Percentiles rank a stretch among this genome's conserved stretches.
Evolutionary conservation across 2,113 vertebrate species (phyloP).

Genomic region (Falco punctatus): DNA sequence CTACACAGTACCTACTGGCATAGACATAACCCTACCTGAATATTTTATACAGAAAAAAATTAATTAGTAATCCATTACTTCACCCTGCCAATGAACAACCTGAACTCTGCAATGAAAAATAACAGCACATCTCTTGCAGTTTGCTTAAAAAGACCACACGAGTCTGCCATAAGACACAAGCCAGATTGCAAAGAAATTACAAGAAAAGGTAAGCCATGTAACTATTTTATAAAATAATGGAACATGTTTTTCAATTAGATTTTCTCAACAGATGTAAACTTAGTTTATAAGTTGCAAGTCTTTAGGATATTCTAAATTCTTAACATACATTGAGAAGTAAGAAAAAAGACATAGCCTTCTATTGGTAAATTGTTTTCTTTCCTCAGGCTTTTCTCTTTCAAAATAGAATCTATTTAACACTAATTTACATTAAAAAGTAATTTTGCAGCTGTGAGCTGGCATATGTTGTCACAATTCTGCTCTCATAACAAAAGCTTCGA

Average conservation of each 20-base stretch:
- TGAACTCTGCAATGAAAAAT: background rate
- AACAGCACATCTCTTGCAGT: background rate
- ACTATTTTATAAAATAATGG: background rate
- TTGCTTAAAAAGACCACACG: background rate
- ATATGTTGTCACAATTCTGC: background rate
- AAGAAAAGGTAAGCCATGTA: background rate
- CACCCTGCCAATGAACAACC: background rate
- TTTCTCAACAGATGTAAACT: background rate
- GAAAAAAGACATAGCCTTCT: background rate
- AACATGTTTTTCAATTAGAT: background rate
- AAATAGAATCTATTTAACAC: conserved; percentile 11
- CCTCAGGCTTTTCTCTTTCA: background rate
- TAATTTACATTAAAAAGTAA: background rate
- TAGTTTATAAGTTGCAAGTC: background rate
- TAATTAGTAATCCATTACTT: background rate
- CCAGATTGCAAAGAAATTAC: background rate
- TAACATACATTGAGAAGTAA: background rate
- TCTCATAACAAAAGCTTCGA: background rate
- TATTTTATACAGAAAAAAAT: background rate
- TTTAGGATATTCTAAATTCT: background rate
- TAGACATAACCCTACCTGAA: background rate
- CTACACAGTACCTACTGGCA: background rate
- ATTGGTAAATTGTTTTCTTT: conserved; percentile 6
- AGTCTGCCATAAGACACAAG: background rate
- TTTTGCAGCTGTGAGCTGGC: background rate